phyloP scores from a whole-genome alignment of 2,888 invertebrate species.

The Thera britannica region DNA sequence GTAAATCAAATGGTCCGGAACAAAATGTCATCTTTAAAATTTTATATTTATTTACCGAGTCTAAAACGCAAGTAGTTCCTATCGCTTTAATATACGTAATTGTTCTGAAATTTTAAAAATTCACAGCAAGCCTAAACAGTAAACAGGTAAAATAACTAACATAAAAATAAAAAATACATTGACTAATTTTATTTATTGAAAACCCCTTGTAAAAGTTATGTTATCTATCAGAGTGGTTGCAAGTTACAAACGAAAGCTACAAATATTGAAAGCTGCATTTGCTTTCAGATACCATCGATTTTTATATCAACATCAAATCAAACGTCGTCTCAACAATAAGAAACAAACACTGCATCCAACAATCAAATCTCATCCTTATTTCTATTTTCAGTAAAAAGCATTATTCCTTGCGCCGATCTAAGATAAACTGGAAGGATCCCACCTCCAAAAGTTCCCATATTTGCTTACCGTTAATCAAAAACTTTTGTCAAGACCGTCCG shows the following conservation, averaged over 20 bases:
- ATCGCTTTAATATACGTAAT: too few relatives aligned
- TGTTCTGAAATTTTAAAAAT: too few relatives aligned
- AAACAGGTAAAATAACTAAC: too few relatives aligned
- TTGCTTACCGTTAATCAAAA: conserved; percentile 75
- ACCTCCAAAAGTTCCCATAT: conserved; percentile 63
- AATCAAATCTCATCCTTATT: conserved; percentile 19
- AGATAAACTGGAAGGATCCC: conserved; percentile 37
- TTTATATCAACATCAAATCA: conserved; percentile 27
- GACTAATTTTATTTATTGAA: too few relatives aligned
- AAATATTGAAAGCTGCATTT: neutral
- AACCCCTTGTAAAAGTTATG: too few relatives aligned
- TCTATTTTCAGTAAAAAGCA: neutral
- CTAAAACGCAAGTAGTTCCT: too few relatives aligned
- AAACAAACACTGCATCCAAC: conserved; percentile 15
- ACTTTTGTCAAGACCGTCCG: conserved; percentile 71
- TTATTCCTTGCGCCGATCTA: conserved; percentile 13
- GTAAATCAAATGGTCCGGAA: neutral
- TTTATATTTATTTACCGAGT: too few relatives aligned
- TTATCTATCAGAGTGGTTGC: too few relatives aligned
- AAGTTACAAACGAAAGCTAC: neutral
- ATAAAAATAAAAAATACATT: too few relatives aligned
- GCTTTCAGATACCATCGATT: neutral
- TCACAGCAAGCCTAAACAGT: too few relatives aligned
- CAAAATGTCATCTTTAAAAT: too few relatives aligned
- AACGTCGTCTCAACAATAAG: conserved; percentile 32